Evolutionary conservation across 2,797 vertebrate species (phyloP).

Genomic region (Agapornis canus): DNA sequence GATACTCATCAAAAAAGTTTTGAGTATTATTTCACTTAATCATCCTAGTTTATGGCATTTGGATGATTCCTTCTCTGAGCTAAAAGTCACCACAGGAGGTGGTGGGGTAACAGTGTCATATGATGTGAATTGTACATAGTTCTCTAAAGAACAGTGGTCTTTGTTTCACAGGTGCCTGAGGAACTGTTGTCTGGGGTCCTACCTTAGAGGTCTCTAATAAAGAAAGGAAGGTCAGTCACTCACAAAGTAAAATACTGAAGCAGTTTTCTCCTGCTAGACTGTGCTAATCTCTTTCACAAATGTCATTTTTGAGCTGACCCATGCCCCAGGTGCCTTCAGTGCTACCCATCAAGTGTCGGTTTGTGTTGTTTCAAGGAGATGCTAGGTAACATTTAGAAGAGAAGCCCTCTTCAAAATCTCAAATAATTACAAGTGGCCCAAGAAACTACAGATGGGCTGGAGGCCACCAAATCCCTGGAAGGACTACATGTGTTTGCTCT

Average conservation of each 20-base stretch:
- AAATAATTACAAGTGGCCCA: neutral
- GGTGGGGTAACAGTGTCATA: neutral
- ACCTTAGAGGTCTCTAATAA: neutral
- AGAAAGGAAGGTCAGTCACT: neutral
- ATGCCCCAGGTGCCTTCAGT: neutral
- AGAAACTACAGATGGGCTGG: neutral
- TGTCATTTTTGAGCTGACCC: neutral
- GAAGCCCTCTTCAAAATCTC: neutral
- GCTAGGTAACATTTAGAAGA: neutral
- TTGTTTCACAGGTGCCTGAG: neutral
- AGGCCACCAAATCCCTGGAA: neutral
- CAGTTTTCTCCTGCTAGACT: neutral
- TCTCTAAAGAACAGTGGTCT: neutral
- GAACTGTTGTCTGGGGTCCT: neutral
- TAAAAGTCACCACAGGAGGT: neutral
- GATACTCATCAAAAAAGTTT: neutral
- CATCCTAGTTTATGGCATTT: neutral
- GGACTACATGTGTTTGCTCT: neutral
- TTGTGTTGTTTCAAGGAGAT: neutral
- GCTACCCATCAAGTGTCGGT: neutral
- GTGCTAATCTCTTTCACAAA: neutral
- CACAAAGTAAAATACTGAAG: neutral
- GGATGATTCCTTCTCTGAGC: neutral
- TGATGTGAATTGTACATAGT: neutral
- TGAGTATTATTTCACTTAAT: neutral